Conservation (phyloP, 2,113 vertebrate genomes). For the Hippocampus zosterae region DNA sequence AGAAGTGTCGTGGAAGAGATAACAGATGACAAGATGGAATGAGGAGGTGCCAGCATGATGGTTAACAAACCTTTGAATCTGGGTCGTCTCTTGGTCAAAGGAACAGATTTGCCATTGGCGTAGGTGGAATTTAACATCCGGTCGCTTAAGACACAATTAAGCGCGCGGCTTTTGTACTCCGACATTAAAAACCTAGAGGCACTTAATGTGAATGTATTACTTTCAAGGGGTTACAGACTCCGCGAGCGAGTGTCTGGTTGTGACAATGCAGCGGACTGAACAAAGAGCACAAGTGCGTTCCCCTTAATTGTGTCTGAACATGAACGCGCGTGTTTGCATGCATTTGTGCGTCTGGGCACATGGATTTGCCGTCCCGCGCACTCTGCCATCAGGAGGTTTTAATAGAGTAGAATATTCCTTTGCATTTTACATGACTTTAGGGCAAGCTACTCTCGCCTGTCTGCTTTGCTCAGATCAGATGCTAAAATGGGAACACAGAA, state of each 20-base stretch:
- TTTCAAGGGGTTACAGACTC: conserved; percentile 27
- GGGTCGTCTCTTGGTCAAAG: conserved; percentile 27
- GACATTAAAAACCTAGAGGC: neutral
- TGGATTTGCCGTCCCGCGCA: conserved; percentile 28
- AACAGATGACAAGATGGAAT: conserved; percentile 41
- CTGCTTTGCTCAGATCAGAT: conserved; percentile 88
- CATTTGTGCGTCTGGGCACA: conserved; percentile 22
- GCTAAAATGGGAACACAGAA: conserved; percentile 79
- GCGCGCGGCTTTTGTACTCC: neutral
- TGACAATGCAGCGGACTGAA: conserved; percentile 33
- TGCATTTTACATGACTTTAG: conserved; percentile 93
- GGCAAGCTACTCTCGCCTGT: conserved; percentile 89
- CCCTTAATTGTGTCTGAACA: conserved; percentile 25
- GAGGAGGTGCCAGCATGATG: conserved; percentile 39
- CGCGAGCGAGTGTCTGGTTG: conserved; percentile 28
- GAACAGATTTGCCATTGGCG: conserved; percentile 23
- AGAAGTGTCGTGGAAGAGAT: conserved; percentile 58
- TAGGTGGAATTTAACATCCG: neutral
- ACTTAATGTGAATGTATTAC: conserved; percentile 15
- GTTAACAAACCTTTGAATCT: conserved; percentile 52
- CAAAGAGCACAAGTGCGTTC: conserved; percentile 25
- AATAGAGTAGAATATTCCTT: conserved; percentile 80
- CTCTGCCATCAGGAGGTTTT: conserved; percentile 66
- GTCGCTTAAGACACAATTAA: conserved; percentile 11
- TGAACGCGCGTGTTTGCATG: conserved; percentile 13